phyloP scores from a whole-genome alignment of 2,113 vertebrate genomes.

The Podocnemis expansa region DNA sequence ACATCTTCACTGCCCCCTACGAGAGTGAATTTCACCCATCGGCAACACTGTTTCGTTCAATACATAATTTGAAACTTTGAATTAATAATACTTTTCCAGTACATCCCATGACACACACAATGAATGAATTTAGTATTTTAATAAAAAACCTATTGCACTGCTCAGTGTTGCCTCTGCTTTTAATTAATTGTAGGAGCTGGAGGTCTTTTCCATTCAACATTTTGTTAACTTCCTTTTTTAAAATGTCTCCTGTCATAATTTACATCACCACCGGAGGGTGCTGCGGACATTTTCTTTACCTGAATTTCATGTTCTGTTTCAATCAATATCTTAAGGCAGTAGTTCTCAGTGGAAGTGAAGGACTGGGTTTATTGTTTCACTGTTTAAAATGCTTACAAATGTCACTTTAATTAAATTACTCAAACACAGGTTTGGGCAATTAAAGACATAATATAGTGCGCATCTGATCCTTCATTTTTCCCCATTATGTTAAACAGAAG shows the following conservation, averaged over 20 bases:
- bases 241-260: background rate
- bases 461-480: background rate
- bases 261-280: background rate
- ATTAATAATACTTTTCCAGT: background rate
- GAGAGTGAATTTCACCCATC: background rate
- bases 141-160: background rate
- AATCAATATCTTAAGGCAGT: background rate
- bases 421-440: background rate
- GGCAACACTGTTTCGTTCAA: background rate
- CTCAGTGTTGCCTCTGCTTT: background rate
- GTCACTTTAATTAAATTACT: background rate
- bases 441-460: background rate
- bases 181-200: background rate
- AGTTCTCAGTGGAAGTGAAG: background rate
- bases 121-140: too few relatives aligned
- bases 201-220: background rate
- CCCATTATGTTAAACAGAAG: background rate
- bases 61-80: too few relatives aligned
- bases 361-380: background rate
- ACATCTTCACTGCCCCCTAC: rapidly evolving
- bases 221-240: background rate
- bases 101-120: background rate
- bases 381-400: background rate
- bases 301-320: background rate
- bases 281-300: background rate